Evolutionary conservation across 2,888 invertebrate genomes (phyloP).

Genomic region (Drosophila koepferae): DNA sequence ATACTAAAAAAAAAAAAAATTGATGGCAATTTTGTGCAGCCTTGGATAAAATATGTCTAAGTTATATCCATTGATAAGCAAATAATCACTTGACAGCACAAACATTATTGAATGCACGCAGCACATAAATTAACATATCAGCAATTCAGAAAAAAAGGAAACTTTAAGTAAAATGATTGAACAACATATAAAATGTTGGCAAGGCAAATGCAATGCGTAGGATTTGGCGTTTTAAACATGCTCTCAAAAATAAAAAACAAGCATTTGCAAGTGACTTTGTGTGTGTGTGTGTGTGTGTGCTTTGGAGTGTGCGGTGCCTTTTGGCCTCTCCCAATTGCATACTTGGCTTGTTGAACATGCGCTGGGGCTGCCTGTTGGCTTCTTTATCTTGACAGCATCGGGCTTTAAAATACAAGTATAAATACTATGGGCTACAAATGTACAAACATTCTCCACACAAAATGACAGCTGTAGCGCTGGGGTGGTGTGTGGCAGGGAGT

Average conservation of each 20-base stretch:
- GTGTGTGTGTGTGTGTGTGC: not conserved
- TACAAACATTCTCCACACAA: conserved; percentile 55
- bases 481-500: no score
- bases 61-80: no score
- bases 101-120: not conserved
- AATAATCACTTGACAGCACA: not conserved
- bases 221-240: conserved; percentile 29
- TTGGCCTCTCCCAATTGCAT: conserved; percentile 37
- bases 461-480: conserved; percentile 9
- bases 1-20: no score
- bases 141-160: not conserved
- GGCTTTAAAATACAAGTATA: conserved; percentile 73
- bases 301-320: conserved; percentile 15
- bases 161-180: not conserved
- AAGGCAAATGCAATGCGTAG: conserved; percentile 33
- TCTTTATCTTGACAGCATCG: conserved; percentile 74
- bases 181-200: not conserved
- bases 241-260: conserved; percentile 11
- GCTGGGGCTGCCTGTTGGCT: conserved; percentile 60
- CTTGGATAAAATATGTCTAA: no score
- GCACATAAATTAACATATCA: not conserved
- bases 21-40: no score
- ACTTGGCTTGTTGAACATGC: conserved; percentile 68
- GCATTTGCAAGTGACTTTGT: not conserved
- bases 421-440: conserved; percentile 61